Evolutionary conservation across 2,888 invertebrate species (phyloP).

Genomic region (Hesperia comma): DNA sequence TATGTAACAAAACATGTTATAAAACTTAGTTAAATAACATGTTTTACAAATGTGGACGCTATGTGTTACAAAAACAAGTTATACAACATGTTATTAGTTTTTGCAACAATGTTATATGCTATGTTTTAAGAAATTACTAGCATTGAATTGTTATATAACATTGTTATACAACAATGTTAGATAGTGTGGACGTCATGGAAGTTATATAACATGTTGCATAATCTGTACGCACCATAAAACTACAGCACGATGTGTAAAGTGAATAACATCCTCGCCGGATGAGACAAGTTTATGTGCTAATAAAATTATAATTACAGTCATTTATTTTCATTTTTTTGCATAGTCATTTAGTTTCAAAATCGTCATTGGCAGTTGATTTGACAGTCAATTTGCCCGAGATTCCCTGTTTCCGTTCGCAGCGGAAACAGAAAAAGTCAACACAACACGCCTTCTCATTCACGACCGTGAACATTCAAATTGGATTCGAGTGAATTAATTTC

Average conservation of each 20-base stretch:
- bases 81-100: no score
- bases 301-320: not conserved
- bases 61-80: no score
- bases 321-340: not conserved
- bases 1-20: no score
- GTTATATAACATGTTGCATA: no score
- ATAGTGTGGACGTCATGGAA: no score
- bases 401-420: constrained; percentile 24
- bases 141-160: no score
- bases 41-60: no score
- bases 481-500: constrained; percentile 1
- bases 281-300: not conserved
- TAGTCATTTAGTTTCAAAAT: not conserved
- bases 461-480: not conserved
- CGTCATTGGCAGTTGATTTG: constrained; percentile 19
- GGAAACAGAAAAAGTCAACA: constrained; percentile 25
- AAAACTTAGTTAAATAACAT: no score
- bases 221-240: no score
- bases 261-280: not conserved
- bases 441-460: constrained; percentile 5
- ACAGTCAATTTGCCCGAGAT: constrained; percentile 30
- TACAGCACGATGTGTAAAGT: not conserved
- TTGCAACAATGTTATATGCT: no score
- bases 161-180: no score
- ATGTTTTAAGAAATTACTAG: no score